Conservation (phyloP, 2,113 vertebrate species). For the Dasyprocta punctata region DNA sequence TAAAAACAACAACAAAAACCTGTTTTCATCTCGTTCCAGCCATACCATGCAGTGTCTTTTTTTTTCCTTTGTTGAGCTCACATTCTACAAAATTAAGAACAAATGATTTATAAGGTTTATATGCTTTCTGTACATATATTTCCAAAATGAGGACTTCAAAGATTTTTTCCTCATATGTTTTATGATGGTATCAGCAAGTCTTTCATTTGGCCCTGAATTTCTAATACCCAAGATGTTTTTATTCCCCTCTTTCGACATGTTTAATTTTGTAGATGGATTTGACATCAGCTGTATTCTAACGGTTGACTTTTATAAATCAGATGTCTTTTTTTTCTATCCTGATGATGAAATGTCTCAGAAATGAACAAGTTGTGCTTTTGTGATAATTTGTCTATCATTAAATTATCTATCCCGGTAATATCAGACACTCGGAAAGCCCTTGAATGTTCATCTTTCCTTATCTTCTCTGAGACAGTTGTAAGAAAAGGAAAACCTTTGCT, state of each 20-base stretch:
- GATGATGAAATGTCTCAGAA: not conserved
- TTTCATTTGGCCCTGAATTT: not conserved
- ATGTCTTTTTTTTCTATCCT: not conserved
- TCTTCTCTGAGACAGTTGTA: not conserved
- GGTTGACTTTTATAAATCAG: constrained; percentile 21
- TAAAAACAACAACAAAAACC: not conserved
- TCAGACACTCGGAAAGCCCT: not conserved
- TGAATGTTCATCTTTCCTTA: not conserved
- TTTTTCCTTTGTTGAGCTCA: not conserved
- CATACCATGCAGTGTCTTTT: not conserved
- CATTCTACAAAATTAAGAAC: not conserved
- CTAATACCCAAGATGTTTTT: not conserved
- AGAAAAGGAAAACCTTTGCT: not conserved
- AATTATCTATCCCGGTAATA: not conserved
- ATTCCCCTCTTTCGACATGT: not conserved
- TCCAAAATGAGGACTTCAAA: not conserved
- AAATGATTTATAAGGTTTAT: not conserved
- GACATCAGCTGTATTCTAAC: not conserved
- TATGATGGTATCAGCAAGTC: not conserved
- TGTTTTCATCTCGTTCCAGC: not conserved
- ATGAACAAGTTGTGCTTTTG: not conserved
- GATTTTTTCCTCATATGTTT: not conserved
- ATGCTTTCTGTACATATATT: not conserved
- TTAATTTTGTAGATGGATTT: not conserved
- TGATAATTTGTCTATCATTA: not conserved